A percentile compares a stretch with the other conserved stretches of the same genome.
Conservation (phyloP, 2,113 vertebrate genomes). For the Phalacrocorax pelagicus region DNA sequence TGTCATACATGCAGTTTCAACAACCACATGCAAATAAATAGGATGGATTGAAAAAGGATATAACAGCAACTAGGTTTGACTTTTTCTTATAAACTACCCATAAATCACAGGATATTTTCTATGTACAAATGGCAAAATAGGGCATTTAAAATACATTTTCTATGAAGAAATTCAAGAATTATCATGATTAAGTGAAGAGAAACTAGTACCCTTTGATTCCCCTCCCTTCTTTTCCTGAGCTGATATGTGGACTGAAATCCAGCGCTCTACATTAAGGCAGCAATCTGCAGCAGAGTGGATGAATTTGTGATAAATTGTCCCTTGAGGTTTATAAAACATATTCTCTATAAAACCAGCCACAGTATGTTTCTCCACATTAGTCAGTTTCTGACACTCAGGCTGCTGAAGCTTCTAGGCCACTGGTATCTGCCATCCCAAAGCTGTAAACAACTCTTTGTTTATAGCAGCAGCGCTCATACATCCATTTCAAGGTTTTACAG, state of each 20-base stretch:
- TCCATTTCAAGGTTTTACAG: conserved; percentile 88
- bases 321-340: conserved; percentile 83
- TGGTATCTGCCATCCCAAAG: conserved; percentile 69
- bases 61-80: not conserved
- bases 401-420: conserved; percentile 72
- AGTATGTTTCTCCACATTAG: conserved; percentile 75
- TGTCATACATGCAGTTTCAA: not conserved
- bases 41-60: not conserved
- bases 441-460: conserved; percentile 84
- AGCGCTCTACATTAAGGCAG: conserved; percentile 74
- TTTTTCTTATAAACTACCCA: conserved; percentile 43
- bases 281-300: conserved; percentile 79
- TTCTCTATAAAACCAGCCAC: conserved; percentile 76
- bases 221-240: not conserved
- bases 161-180: conserved; percentile 26
- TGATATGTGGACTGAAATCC: conserved; percentile 66
- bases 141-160: conserved; percentile 42
- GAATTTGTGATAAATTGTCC: conserved; percentile 89
- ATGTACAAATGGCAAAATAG: not conserved
- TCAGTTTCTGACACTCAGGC: conserved; percentile 74
- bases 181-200: not conserved
- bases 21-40: not conserved
- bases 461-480: conserved; percentile 75
- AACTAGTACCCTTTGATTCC: not conserved
- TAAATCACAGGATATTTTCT: conserved; percentile 19